Base-by-base conservation (phyloP, 2,113 vertebrate genomes). In the Heteronetta atricapilla region DNA sequence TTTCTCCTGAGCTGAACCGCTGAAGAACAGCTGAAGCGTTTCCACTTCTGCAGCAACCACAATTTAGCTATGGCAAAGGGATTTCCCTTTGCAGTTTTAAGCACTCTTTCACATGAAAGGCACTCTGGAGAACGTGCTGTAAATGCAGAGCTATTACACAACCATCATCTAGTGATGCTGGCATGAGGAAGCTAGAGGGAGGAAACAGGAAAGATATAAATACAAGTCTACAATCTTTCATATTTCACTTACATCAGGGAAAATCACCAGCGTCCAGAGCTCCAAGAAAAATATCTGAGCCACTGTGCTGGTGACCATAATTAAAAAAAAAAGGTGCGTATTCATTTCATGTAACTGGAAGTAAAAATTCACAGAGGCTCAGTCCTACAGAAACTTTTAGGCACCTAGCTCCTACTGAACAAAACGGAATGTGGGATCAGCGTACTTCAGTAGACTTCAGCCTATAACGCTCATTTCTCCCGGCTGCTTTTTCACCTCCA, bases 171-270 rank as follows among this genome's bases (percentile, higher is more conserved):
- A 96, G 94, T 70, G 70, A 96, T 90, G 81, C 26, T 90, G 95
- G 95, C 96, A 96, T 82, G 92, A 96, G 95, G 94, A 96, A 97
- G 93, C 90, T 62, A 38, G 67, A 92, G 86, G 48, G 52, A 96
- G 58, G 78, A 97, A 96, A 96, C 85, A 96, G 94, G 93, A 96
- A 97, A 90, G 72, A 91, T 68, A 91, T 88, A 94, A 95, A 94
- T 44, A 79, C 69, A 89, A 91, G 74, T 64, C 77, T 82, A 50
- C 21, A 59, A 60, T 85, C 60, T 83, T 95, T 85, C 44, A 59
- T 38, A 89, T 86, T 95, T 95, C 36, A 90, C 74, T 89, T 23
- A 10, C 74, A 89, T 82, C 53, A 83, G 73, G 67, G 52, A 94
- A 94, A 90, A 94, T 29, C 59, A 87, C 70, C 59, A 69, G 22